These are phyloP conservation scores for Dromas ardeola DNA, from an alignment of 2,113 vertebrate species.

Conservation along the genomic window DNA sequence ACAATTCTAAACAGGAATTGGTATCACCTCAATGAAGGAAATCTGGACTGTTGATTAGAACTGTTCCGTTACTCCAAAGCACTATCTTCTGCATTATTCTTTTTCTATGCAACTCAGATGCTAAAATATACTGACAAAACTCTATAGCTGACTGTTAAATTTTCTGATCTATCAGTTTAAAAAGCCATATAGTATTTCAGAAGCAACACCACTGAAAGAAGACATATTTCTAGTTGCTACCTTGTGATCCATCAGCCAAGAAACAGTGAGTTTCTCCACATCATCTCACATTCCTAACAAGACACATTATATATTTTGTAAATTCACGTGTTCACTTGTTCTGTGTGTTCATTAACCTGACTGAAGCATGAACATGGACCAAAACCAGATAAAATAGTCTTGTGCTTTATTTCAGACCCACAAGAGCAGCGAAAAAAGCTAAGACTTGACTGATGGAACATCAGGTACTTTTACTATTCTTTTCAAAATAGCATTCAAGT, in stretches of 20 bases:
- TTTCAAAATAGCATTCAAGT: not conserved
- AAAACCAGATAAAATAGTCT: not conserved
- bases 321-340: not conserved
- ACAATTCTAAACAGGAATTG: not conserved
- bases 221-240: not conserved
- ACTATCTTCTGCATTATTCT: not conserved
- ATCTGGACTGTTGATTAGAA: not conserved
- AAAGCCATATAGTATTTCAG: not conserved
- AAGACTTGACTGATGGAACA: not conserved
- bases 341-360: not conserved
- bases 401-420: not conserved
- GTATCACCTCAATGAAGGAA: not conserved
- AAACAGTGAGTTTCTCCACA: not conserved
- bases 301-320: not conserved
- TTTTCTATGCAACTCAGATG: not conserved
- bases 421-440: not conserved
- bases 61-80: not conserved
- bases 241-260: not conserved
- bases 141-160: not conserved
- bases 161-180: not conserved
- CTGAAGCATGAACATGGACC: not conserved
- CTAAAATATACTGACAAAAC: not conserved
- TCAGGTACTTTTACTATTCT: not conserved
- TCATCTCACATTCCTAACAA: not conserved
- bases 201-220: not conserved